Percentiles rank a stretch among this genome's conserved stretches.
phyloP scores from a whole-genome alignment of 2,888 invertebrate species.

The Pyrrhosoma nymphula region DNA sequence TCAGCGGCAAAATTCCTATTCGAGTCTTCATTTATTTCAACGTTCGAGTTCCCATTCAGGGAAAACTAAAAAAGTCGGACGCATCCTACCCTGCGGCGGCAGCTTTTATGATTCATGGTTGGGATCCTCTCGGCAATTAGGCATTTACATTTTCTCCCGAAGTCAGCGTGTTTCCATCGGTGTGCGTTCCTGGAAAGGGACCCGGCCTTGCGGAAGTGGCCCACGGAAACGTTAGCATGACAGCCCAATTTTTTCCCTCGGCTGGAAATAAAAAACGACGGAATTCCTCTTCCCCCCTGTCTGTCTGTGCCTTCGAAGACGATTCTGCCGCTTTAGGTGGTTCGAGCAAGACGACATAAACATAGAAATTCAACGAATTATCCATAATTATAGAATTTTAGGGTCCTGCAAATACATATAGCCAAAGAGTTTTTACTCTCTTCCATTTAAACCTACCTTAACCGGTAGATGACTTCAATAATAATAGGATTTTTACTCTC shows the following conservation, averaged over 20 bases:
- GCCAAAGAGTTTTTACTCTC: too few relatives aligned
- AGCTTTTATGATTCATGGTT: conserved; percentile 15
- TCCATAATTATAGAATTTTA: too few relatives aligned
- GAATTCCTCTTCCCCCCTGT: neutral
- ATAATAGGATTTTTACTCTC: too few relatives aligned
- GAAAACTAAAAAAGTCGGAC: neutral
- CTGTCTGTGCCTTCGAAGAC: too few relatives aligned
- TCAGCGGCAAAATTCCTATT: neutral
- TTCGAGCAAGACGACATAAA: too few relatives aligned
- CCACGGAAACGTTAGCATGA: neutral
- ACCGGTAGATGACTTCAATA: too few relatives aligned
- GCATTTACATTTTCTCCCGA: neutral
- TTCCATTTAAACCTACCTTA: too few relatives aligned
- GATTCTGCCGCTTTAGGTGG: too few relatives aligned
- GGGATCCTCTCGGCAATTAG: conserved; percentile 4
- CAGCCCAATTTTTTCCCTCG: neutral
- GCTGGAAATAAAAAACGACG: neutral
- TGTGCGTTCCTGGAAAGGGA: neutral
- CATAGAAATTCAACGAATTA: too few relatives aligned
- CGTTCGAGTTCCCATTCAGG: conserved; percentile 1
- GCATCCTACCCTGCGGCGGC: conserved; percentile 5
- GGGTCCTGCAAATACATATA: too few relatives aligned
- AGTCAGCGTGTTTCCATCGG: neutral
- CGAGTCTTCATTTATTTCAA: neutral
- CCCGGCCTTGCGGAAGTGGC: neutral